These are phyloP conservation scores for Hydrolagus affinis DNA, from an alignment of 2,113 vertebrate species.

Conservation along the genomic window DNA sequence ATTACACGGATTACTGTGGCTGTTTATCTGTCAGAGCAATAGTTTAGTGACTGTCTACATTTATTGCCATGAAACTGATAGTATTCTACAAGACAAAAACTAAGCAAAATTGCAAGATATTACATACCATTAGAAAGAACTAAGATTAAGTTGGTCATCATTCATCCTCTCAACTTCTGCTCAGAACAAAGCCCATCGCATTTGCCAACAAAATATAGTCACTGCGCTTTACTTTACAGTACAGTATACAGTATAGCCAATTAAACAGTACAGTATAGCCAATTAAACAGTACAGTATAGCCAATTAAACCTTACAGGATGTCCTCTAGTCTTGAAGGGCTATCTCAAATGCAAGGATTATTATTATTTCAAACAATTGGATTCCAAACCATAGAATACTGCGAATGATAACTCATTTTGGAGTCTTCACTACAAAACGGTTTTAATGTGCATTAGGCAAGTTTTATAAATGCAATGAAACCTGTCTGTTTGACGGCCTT, in stretches of 20 bases:
- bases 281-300: background rate
- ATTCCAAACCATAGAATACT: too few relatives aligned
- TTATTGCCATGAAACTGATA: constrained; percentile 4
- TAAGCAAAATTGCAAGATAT: background rate
- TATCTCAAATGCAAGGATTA: too few relatives aligned
- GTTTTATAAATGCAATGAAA: too few relatives aligned
- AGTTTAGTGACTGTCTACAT: background rate
- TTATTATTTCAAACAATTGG: too few relatives aligned
- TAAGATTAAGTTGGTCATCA: background rate
- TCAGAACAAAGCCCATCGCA: background rate
- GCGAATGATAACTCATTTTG: too few relatives aligned
- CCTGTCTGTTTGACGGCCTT: too few relatives aligned
- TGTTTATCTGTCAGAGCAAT: constrained; percentile 22
- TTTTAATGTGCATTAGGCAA: too few relatives aligned
- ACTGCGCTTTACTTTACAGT: background rate
- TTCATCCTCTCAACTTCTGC: background rate
- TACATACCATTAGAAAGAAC: background rate
- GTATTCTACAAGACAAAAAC: background rate
- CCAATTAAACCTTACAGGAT: too few relatives aligned
- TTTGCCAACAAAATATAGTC: too few relatives aligned
- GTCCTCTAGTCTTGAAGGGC: too few relatives aligned
- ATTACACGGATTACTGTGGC: constrained; percentile 29
- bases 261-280: background rate
- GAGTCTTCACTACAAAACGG: too few relatives aligned
- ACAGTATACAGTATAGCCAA: background rate